These are phyloP conservation scores for Orbicella faveolata DNA, from an alignment of 64 coral and sea anemone genomes.

Conservation along the genomic window DNA sequence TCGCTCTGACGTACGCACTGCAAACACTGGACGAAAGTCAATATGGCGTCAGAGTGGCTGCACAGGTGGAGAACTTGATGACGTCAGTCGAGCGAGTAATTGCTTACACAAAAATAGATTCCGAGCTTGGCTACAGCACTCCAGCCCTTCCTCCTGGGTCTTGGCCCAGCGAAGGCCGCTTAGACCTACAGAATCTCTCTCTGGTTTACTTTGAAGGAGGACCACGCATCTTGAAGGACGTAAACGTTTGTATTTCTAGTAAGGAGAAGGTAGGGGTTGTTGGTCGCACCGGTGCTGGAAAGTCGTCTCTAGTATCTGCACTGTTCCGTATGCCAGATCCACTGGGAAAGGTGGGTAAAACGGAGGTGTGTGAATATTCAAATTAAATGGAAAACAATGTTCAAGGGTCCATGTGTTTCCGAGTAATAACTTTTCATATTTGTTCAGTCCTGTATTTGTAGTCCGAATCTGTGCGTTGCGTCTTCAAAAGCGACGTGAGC, in stretches of 20 bases:
- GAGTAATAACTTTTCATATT: background rate
- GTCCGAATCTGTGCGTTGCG: no score
- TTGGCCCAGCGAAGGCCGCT: constrained; percentile 29
- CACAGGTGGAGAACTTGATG: background rate
- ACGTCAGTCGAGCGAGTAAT: no score
- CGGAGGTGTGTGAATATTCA: background rate
- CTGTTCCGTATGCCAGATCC: background rate
- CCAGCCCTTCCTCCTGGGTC: background rate
- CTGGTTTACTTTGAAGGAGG: background rate
- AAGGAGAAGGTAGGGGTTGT: background rate
- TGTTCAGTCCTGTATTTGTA: background rate
- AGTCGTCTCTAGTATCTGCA: background rate
- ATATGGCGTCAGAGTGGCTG: no score
- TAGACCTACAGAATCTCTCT: background rate
- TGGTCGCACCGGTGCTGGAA: background rate
- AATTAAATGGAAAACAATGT: background rate
- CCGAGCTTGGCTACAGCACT: constrained; percentile 33
- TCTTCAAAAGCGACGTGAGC: no score
- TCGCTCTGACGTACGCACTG: no score
- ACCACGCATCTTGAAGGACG: background rate
- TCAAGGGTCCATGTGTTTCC: background rate
- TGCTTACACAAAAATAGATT: no score
- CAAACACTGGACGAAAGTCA: no score
- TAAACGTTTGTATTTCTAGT: background rate
- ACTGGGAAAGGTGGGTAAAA: background rate